These are phyloP conservation scores for Albula goreensis DNA, from an alignment of 2,113 vertebrate species.

Conservation along the genomic window DNA sequence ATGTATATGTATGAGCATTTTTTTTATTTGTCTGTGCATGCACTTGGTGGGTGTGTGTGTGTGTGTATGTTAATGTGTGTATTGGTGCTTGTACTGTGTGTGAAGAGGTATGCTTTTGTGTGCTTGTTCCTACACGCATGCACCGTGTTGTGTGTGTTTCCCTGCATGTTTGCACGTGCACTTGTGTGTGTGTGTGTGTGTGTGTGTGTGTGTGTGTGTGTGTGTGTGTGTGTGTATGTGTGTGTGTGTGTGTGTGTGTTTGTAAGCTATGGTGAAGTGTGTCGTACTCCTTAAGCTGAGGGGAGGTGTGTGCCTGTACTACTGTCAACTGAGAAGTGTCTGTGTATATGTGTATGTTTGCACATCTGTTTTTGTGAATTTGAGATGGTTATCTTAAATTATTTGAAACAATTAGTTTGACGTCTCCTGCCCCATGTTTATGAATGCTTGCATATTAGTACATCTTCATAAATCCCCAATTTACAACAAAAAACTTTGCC, in stretches of 20 bases:
- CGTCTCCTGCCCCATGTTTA: neutral
- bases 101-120: neutral
- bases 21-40: neutral
- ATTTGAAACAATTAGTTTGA: neutral
- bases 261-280: no score
- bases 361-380: neutral
- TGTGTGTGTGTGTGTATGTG: neutral
- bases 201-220: neutral
- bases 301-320: no score
- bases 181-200: neutral
- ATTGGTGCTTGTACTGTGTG: neutral
- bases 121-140: slow-evolving; percentile 30
- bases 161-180: neutral
- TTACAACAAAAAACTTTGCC: neutral
- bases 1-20: no score
- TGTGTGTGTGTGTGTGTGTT: no score
- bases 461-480: neutral
- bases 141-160: neutral
- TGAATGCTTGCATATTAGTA: neutral
- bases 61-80: slow-evolving; percentile 9
- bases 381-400: neutral
- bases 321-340: no score
- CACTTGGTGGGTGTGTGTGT: neutral
- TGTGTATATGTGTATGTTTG: neutral
- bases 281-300: no score